These are phyloP conservation scores for Tetragonula clypearis DNA, from an alignment of 1,140 invertebrate genomes.

Conservation along the genomic window DNA sequence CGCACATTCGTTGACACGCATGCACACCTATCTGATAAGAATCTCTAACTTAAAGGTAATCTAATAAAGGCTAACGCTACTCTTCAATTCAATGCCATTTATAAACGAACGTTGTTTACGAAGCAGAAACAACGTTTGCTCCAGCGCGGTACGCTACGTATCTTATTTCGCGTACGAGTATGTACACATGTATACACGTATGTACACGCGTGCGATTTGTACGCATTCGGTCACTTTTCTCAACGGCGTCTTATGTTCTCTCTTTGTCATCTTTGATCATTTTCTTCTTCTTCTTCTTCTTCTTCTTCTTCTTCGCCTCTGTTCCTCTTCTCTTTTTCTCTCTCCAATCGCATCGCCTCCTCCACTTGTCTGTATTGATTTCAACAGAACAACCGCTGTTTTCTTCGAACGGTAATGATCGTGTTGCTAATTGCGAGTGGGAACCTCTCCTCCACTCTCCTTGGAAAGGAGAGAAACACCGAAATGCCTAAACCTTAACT, in stretches of 20 bases:
- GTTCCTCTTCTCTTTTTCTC: not conserved
- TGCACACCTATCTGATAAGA: constrained; percentile 15
- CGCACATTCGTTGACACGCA: constrained; percentile 32
- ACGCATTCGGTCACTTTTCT: not conserved
- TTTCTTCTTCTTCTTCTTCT: not conserved
- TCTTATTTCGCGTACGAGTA: constrained; percentile 2
- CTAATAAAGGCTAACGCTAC: constrained; percentile 38
- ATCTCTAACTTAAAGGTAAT: constrained; percentile 37
- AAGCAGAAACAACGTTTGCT: not conserved
- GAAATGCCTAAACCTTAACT: not conserved
- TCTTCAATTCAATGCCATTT: constrained; percentile 25
- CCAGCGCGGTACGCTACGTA: not conserved
- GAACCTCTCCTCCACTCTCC: not conserved
- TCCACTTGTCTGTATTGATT: not conserved
- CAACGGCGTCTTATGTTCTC: not conserved
- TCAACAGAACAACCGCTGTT: not conserved
- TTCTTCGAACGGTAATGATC: not conserved
- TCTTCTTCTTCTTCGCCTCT: not conserved
- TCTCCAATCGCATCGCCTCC: too few species aligned
- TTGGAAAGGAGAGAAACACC: not conserved
- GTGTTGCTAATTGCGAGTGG: not conserved
- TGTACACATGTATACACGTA: too few species aligned
- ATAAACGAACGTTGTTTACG: constrained; percentile 26
- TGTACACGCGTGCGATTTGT: not conserved
- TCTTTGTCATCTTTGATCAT: not conserved